These are phyloP conservation scores for Autographa pulchrina DNA, from an alignment of 2,888 invertebrate species.

Conservation along the genomic window DNA sequence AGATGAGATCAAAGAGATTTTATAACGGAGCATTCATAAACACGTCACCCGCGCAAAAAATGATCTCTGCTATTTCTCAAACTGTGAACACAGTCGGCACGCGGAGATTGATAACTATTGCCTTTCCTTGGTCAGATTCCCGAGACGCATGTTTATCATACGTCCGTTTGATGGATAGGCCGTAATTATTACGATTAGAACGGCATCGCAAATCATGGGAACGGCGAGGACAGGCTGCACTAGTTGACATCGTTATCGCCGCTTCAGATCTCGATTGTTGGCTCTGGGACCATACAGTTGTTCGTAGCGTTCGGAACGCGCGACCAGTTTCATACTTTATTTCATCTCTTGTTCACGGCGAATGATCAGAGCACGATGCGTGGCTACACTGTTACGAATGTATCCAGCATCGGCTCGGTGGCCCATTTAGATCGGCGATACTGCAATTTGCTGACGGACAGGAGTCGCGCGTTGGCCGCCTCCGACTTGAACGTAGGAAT, in stretches of 20 bases:
- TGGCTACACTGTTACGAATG: conserved; percentile 76
- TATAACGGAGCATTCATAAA: conserved; percentile 84
- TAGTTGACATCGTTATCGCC: conserved; percentile 85
- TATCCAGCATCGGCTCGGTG: conserved; percentile 81
- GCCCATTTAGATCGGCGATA: conserved; percentile 86
- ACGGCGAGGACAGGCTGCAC: conserved; percentile 83
- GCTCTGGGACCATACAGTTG: conserved; percentile 73
- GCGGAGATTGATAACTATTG: conserved; percentile 77
- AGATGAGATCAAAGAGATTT: conserved; percentile 84
- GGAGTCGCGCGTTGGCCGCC: conserved; percentile 74
- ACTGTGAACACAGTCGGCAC: conserved; percentile 67
- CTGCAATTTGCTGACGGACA: conserved; percentile 80
- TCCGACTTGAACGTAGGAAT: conserved; percentile 78
- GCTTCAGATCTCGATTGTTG: conserved; percentile 86
- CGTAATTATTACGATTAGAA: conserved; percentile 88
- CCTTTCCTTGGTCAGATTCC: conserved; percentile 74
- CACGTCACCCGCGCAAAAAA: conserved; percentile 83
- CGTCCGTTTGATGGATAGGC: conserved; percentile 85
- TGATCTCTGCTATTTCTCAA: conserved; percentile 86
- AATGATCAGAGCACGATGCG: conserved; percentile 80
- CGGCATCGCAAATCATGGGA: conserved; percentile 88
- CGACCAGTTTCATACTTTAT: conserved; percentile 82
- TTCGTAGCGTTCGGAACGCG: conserved; percentile 60
- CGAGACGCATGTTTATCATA: conserved; percentile 80
- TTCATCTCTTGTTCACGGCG: conserved; percentile 79